Conservation (phyloP, 2,888 invertebrate genomes). For the Xylota segnis region DNA sequence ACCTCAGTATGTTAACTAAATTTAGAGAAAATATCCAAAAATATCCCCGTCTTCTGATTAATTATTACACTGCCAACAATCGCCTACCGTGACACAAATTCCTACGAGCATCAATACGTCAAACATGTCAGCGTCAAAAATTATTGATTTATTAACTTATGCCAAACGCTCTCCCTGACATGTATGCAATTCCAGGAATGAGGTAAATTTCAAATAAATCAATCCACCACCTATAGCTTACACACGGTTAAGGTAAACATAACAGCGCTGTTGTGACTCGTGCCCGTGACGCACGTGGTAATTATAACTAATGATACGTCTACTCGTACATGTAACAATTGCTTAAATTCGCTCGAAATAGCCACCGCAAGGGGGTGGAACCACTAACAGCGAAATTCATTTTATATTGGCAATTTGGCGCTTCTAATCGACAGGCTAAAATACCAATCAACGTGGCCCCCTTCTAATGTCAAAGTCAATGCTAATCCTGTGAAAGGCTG, state of each 20-base stretch:
- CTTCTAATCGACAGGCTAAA: constrained; percentile 43
- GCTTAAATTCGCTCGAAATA: background rate
- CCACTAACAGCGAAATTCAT: constrained; percentile 5
- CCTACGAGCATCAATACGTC: constrained; percentile 5
- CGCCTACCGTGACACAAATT: constrained; percentile 18
- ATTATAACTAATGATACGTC: constrained; percentile 41
- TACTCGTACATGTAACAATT: constrained; percentile 39
- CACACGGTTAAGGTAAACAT: constrained; percentile 35
- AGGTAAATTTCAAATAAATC: constrained; percentile 24
- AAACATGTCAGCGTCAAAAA: constrained; percentile 17
- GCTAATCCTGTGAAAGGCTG: constrained; percentile 14
- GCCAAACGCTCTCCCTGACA: constrained; percentile 3
- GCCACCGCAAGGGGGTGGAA: background rate
- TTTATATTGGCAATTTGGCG: constrained; percentile 58
- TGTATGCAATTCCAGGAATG: constrained; percentile 1
- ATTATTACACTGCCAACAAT: constrained; percentile 6
- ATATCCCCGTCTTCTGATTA: constrained; percentile 1
- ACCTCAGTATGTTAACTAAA: background rate
- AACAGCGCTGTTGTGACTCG: constrained; percentile 25
- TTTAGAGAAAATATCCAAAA: constrained; percentile 10
- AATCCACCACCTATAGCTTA: background rate
- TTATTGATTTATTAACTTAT: constrained; percentile 19
- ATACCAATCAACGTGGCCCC: constrained; percentile 53
- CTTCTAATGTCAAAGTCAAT: constrained; percentile 68
- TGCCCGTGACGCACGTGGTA: constrained; percentile 51